A percentile compares a stretch with the other conserved stretches of the same genome.
These are phyloP conservation scores for Pseudorhombus dupliciocellatus DNA, from an alignment of 2,113 vertebrate species.

Conservation along the genomic window DNA sequence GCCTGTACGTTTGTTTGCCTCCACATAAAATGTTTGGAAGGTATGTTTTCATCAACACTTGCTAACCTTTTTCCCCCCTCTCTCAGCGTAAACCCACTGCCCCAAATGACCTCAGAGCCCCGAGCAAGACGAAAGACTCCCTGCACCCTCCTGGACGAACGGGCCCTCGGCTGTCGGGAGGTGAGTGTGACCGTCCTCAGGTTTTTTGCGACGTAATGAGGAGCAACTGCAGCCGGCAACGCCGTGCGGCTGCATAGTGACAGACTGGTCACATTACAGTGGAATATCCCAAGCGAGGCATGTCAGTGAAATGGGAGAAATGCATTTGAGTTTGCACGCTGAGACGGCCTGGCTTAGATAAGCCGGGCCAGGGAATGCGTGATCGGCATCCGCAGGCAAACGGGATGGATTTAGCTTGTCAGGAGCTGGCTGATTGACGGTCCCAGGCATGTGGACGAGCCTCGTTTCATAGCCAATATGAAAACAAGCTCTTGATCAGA, in stretches of 20 bases:
- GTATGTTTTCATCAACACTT: background rate
- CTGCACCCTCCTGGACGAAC: conserved; percentile 71
- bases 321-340: conserved; percentile 35
- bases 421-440: conserved; percentile 53
- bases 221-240: background rate
- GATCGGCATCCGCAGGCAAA: conserved; percentile 56
- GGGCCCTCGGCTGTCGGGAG: conserved; percentile 50
- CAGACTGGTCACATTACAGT: conserved; percentile 12
- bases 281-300: conserved; percentile 26
- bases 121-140: conserved; percentile 66
- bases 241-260: conserved; percentile 11
- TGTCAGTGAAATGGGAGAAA: conserved; percentile 56
- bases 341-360: conserved; percentile 53
- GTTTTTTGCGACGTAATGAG: conserved; percentile 30
- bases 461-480: conserved; percentile 39
- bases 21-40: background rate
- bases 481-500: conserved; percentile 58
- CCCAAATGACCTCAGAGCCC: conserved; percentile 66
- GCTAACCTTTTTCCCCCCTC: background rate
- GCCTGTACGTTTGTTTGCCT: background rate
- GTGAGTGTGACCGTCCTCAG: conserved; percentile 57
- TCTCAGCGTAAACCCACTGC: conserved; percentile 67
- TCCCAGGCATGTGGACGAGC: conserved; percentile 41
- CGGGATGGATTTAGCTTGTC: conserved; percentile 54
- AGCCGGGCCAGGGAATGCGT: conserved; percentile 51